Percentiles rank a stretch among this genome's conserved stretches.
These are phyloP conservation scores for Arothron firmamentum DNA, from an alignment of 2,113 vertebrate genomes.

Conservation along the genomic window DNA sequence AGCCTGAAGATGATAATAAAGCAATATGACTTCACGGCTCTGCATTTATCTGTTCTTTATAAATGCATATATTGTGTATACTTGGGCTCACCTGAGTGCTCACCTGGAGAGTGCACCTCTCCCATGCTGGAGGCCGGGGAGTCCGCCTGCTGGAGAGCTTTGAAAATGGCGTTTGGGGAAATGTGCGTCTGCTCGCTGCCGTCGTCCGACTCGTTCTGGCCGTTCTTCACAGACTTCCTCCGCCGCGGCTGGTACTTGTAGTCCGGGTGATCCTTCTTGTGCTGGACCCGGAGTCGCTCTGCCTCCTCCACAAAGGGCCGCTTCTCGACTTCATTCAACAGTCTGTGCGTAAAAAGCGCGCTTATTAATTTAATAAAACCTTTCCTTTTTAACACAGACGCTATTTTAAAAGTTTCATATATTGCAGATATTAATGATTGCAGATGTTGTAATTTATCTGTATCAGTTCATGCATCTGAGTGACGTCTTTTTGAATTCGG, in stretches of 20 bases:
- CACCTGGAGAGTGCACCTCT: constrained; percentile 91
- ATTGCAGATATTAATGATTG: too few relatives aligned
- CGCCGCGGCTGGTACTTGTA: constrained; percentile 96
- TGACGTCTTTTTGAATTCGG: neutral
- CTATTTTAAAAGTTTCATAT: too few relatives aligned
- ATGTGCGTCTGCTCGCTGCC: constrained; percentile 89
- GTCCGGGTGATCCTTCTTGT: constrained; percentile 97
- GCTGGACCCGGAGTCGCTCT: constrained; percentile 92
- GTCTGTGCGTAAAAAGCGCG: constrained; percentile 64
- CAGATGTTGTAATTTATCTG: too few relatives aligned
- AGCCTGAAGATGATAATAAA: constrained; percentile 57
- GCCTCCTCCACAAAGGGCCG: constrained; percentile 96
- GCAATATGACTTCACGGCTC: constrained; percentile 2
- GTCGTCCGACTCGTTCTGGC: constrained; percentile 87
- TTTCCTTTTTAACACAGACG: too few relatives aligned
- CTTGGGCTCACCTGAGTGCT: constrained; percentile 85
- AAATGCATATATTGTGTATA: neutral
- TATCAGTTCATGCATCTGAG: too few relatives aligned
- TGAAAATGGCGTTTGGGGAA: constrained; percentile 94
- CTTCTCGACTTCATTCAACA: constrained; percentile 93
- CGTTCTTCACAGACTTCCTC: constrained; percentile 94
- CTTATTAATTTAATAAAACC: too few relatives aligned
- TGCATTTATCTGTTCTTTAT: neutral
- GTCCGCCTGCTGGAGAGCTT: constrained; percentile 93
- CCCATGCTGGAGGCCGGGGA: constrained; percentile 96